These are phyloP conservation scores for Craterocephalus amniculus DNA, from an alignment of 2,797 vertebrate genomes.

Conservation along the genomic window DNA sequence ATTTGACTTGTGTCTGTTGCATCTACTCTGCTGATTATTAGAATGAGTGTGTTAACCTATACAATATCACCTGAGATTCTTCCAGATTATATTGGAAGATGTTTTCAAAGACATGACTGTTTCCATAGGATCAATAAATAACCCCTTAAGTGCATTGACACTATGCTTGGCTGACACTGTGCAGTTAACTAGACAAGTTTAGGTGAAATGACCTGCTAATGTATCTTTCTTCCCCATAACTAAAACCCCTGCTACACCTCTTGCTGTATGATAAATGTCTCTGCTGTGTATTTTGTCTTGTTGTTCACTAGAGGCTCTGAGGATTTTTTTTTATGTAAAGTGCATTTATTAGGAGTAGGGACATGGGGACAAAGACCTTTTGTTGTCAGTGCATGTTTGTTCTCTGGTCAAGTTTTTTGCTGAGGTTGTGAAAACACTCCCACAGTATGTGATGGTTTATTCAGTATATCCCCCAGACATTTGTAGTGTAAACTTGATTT, in stretches of 20 bases:
- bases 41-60: constrained; percentile 80
- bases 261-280: constrained; percentile 85
- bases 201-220: constrained; percentile 85
- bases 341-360: constrained; percentile 85
- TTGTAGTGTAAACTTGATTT: constrained; percentile 79
- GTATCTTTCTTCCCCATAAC: constrained; percentile 77
- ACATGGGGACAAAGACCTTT: constrained; percentile 77
- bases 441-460: constrained; percentile 80
- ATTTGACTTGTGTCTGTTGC: constrained; percentile 75
- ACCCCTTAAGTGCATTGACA: constrained; percentile 85
- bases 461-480: constrained; percentile 77
- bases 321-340: constrained; percentile 84
- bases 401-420: constrained; percentile 82
- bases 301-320: constrained; percentile 86
- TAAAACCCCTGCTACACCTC: constrained; percentile 78
- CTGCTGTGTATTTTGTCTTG: constrained; percentile 86
- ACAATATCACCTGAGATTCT: constrained; percentile 75
- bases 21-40: constrained; percentile 77
- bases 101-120: constrained; percentile 81
- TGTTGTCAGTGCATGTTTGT: constrained; percentile 87
- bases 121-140: constrained; percentile 84
- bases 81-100: constrained; percentile 80
- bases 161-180: constrained; percentile 85
- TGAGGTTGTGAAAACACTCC: constrained; percentile 81
- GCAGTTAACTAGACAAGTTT: constrained; percentile 84